Evolutionary conservation across 2,888 invertebrate species (phyloP), one percentile per base, ranked within the genome.

Genomic region (Netelia inedita): DNA sequence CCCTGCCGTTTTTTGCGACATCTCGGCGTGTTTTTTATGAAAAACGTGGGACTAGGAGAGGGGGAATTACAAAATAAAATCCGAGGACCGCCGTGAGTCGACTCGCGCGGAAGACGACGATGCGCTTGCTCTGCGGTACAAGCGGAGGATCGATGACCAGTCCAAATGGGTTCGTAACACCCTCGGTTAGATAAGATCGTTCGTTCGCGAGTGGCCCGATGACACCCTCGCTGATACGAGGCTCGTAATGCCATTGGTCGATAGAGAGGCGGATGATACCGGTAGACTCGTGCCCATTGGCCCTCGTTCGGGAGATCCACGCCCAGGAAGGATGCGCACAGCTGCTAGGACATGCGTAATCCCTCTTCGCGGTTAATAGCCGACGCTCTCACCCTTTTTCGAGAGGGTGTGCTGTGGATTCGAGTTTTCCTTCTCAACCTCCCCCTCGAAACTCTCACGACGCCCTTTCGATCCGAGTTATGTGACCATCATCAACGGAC

Each of bases 281-380:
- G 19, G 69, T 89, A 88, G 85, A 88, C 83, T 85, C 84, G 85
- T 87, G 84, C 87, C 88, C 89, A 93, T 92, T 93, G 92, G 92
- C 87, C 88, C 89, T 78, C 69, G 85, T 86, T 41, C 16, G 43
- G 41, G 59, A 55, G 63, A 72, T 14, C 14, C 72, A 73, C 93
- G 93, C 93, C 93, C 93, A 92, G 93, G 93, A 93, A 93, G 93
- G 93, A 93, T 93, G 93, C 92, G 93, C 92, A 92, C 93, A 90
- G 91, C 91, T 91, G 91, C 89, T 88, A 88, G 91, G 91, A 93
- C 92, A 92, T 93, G 92, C 92, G 93, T 93, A 92, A 91, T 92
- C 90, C 91, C 87, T 73, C 74, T 86, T 82, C 83, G 81, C 78
- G 73, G 83, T 85, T 85, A 81, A 79, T 79, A 79, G 55, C 71